Evolutionary conservation across 2,113 vertebrate genomes (phyloP).

Genomic region (Pelusios castaneus): DNA sequence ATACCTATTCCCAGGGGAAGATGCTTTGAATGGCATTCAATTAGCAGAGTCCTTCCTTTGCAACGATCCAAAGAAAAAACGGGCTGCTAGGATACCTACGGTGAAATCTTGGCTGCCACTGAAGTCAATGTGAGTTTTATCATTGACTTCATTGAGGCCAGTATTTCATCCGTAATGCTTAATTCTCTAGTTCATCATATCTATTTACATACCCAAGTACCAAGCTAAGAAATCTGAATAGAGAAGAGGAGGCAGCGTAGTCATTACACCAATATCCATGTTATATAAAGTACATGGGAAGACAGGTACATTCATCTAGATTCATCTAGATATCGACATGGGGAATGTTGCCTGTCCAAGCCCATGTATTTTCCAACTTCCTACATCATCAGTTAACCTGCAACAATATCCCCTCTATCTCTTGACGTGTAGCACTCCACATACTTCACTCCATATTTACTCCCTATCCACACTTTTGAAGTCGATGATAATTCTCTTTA

Average conservation of each 20-base stretch:
- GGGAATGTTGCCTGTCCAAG: background rate
- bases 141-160: background rate
- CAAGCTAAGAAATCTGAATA: background rate
- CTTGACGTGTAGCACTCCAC: background rate
- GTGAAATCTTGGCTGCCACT: background rate
- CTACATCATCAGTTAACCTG: background rate
- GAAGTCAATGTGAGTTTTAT: background rate
- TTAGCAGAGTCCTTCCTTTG: background rate
- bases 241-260: background rate
- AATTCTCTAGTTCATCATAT: background rate
- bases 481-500: background rate
- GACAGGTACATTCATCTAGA: background rate
- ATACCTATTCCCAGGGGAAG: background rate
- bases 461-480: background rate
- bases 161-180: background rate
- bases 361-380: background rate
- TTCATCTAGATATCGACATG: background rate
- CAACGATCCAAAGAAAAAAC: background rate
- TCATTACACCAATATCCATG: background rate
- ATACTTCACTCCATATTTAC: background rate
- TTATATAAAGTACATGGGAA: background rate
- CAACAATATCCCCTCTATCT: background rate
- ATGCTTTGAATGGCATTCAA: background rate
- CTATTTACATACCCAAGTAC: background rate
- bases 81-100: too few species aligned